These are phyloP conservation scores for Anabacerthia variegaticeps DNA, from an alignment of 2,797 vertebrate species.

Conservation along the genomic window DNA sequence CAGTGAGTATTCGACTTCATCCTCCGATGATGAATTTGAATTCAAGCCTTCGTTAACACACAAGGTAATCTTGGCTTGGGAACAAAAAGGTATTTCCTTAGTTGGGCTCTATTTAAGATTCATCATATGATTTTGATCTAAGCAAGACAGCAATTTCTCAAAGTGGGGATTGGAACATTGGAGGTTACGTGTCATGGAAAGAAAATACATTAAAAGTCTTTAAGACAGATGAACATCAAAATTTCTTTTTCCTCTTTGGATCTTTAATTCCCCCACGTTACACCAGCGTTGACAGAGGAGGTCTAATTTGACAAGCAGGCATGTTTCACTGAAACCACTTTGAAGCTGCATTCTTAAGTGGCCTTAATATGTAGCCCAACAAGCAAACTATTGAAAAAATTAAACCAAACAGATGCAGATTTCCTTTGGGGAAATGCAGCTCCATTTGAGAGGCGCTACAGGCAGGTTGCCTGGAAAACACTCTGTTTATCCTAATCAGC, in stretches of 20 bases:
- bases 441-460: conserved; percentile 53
- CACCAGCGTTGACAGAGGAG: neutral
- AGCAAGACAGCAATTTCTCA: neutral
- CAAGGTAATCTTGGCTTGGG: conserved; percentile 70
- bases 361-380: conserved; percentile 66
- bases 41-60: conserved; percentile 45
- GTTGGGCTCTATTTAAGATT: neutral
- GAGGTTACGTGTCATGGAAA: neutral
- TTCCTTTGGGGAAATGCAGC: conserved; percentile 48
- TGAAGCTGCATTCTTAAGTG: conserved; percentile 55
- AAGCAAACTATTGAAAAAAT: conserved; percentile 71
- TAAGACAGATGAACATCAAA: neutral
- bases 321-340: conserved; percentile 55
- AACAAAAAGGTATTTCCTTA: neutral
- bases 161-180: neutral
- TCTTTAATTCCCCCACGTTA: neutral
- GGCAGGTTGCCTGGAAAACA: conserved; percentile 56
- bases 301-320: conserved; percentile 40
- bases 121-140: neutral
- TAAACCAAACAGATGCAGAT: conserved; percentile 68
- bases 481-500: conserved; percentile 59
- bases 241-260: neutral
- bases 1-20: conserved; percentile 51
- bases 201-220: neutral
- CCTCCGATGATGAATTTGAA: conserved; percentile 79